Evolutionary conservation across 2,113 vertebrate species (phyloP), one percentile per base, ranked within the genome.

Genomic region (Sarotherodon lohbergeri): DNA sequence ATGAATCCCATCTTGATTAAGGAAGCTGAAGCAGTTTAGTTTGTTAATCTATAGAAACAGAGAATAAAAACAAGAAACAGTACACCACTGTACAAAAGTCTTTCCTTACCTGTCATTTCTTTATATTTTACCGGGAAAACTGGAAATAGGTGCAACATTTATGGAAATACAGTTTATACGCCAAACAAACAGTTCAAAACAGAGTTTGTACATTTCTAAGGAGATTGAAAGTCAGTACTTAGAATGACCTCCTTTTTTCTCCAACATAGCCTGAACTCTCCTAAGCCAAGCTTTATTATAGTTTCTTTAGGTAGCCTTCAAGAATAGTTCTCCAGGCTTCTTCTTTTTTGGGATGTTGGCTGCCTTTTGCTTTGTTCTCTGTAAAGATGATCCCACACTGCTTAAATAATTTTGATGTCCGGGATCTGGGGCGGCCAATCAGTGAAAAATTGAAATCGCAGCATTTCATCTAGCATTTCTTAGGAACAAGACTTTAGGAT

Each of bases 401-500:
- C 17, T 36, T 63, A 11, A 63, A 36, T 63, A 12, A n/a, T 63
- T 36, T 36, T 73, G 41, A 43, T 3, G 22, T 46, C 3, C 0
- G 1, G 13, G 68, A 0, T 71, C 12, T 14, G 66, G 36, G 12
- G n/a, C 2, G 3, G 39, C 12, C 39, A 24, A 24, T 0, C 66
- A 14, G 22, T n/a, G 17, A 63, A 7, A 3, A 63, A 34, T 5
- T 34, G 29, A 11, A 63, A 63, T 22, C 22, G 22, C 22, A 36
- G 16, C 0, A 63, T 41, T 41, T 41, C 41, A 43, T 12, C 11
- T 43, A 5, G 41, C 41, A 43, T 63, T 4, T 71, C 39, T 46
- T 41, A 46, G 22, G 2, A 43, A 16, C 39, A 10, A 16, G 39
- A 73, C 22, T 43, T 46, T 73, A 43, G 39, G n/a, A 71, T 71